A percentile compares a stretch with the other conserved stretches of the same genome.
These are phyloP conservation scores for Serranus cabrilla DNA, from an alignment of 2,797 vertebrate species.

Conservation along the genomic window DNA sequence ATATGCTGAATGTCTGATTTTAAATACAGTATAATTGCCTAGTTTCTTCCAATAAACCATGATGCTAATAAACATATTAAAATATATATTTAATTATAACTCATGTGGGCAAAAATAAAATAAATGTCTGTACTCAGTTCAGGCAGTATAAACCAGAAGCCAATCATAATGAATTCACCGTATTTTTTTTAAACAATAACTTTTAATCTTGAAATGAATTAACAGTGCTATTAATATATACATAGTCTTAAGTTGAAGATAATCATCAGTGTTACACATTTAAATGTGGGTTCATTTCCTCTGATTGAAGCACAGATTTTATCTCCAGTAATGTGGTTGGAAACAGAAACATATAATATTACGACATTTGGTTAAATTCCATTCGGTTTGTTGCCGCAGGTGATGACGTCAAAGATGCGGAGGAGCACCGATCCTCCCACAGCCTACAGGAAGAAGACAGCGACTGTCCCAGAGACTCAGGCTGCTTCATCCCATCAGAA, in stretches of 20 bases:
- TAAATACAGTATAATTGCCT: too few relatives aligned
- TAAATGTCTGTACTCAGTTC: too few relatives aligned
- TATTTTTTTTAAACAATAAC: too few relatives aligned
- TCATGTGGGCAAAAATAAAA: too few relatives aligned
- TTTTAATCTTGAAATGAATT: too few relatives aligned
- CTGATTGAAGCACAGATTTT: background rate
- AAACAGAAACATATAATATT: constrained; percentile 14
- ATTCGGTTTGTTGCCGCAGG: constrained; percentile 68
- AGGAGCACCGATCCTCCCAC: constrained; percentile 77
- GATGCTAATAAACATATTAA: too few relatives aligned
- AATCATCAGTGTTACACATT: background rate
- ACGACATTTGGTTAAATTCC: constrained; percentile 6
- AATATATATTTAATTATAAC: too few relatives aligned
- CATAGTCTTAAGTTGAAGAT: constrained; percentile 5
- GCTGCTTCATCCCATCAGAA: constrained; percentile 95
- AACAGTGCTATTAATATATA: background rate
- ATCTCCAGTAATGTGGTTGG: constrained; percentile 6
- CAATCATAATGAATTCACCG: too few relatives aligned
- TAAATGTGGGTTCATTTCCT: constrained; percentile 14
- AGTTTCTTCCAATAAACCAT: too few relatives aligned
- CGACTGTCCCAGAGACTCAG: constrained; percentile 96
- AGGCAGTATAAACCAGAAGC: too few relatives aligned
- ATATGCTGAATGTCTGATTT: too few relatives aligned
- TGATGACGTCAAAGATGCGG: constrained; percentile 77
- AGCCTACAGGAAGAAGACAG: constrained; percentile 84